These are phyloP conservation scores for Pantelozetes paolii DNA, from an alignment of 2,888 invertebrate genomes.

Conservation along the genomic window DNA sequence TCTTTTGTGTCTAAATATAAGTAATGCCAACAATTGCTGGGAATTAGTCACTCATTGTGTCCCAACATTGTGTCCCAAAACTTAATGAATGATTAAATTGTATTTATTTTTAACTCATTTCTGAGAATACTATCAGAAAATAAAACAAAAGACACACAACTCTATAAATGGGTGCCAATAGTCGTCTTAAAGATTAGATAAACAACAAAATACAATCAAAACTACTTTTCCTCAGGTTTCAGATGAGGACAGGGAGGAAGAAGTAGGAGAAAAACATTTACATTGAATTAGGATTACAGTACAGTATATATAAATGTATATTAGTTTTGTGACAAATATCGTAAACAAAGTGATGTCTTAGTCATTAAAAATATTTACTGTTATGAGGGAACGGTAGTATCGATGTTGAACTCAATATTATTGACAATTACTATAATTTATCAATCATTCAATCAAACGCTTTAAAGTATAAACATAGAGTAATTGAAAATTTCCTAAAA, in stretches of 20 bases:
- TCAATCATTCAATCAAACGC: too few species aligned
- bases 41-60: slow-evolving; percentile 23
- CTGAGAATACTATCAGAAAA: not conserved
- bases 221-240: not conserved
- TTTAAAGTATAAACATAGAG: too few species aligned
- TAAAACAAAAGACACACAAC: slow-evolving; percentile 1
- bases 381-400: too few species aligned
- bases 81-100: slow-evolving; percentile 21
- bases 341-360: too few species aligned
- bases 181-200: not conserved
- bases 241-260: not conserved
- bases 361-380: too few species aligned
- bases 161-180: slow-evolving; percentile 27
- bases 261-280: not conserved
- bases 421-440: too few species aligned
- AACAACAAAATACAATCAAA: not conserved
- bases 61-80: slow-evolving; percentile 5
- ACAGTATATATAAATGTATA: too few species aligned
- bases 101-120: slow-evolving; percentile 25
- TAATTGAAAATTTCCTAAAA: too few species aligned
- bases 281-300: too few species aligned
- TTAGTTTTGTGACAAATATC: too few species aligned
- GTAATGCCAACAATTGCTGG: slow-evolving; percentile 4
- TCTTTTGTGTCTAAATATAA: slow-evolving; percentile 28
- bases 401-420: too few species aligned